These are phyloP conservation scores for Uria lomvia DNA, from an alignment of 2,113 vertebrate genomes.

Conservation along the genomic window DNA sequence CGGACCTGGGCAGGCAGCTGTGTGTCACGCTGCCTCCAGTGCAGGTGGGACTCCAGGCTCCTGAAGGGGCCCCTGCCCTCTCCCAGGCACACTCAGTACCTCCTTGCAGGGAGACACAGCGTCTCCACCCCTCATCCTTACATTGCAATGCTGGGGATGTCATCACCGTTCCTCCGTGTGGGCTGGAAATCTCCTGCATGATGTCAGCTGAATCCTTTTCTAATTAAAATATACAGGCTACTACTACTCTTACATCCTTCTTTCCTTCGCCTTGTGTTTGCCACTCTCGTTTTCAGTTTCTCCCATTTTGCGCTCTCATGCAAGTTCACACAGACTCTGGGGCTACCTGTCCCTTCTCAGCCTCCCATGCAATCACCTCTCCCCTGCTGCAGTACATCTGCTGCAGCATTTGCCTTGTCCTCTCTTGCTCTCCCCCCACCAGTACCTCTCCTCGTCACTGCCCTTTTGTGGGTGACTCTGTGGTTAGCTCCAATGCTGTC, in stretches of 20 bases:
- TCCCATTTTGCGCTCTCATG: not conserved
- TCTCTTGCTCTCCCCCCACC: not conserved
- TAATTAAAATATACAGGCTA: not conserved
- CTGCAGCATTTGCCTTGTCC: not conserved
- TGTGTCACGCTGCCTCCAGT: slow-evolving; percentile 26
- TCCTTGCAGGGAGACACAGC: accelerated
- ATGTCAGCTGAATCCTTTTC: not conserved
- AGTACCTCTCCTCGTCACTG: not conserved
- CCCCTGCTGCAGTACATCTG: not conserved
- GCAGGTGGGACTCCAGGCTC: slow-evolving; percentile 1
- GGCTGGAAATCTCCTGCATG: not conserved
- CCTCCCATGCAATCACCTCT: not conserved
- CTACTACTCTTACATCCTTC: not conserved
- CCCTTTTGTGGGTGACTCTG: not conserved
- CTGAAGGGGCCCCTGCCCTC: not conserved
- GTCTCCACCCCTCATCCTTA: not conserved
- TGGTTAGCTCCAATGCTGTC: not conserved
- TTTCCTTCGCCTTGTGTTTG: accelerated
- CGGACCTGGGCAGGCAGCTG: not conserved
- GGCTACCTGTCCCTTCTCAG: not conserved
- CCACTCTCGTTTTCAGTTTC: not conserved
- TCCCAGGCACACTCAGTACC: not conserved
- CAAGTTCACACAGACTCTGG: not conserved
- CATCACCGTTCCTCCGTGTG: not conserved
- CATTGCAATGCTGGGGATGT: not conserved